phyloP scores from a whole-genome alignment of 2,113 vertebrate genomes.

The Oreotrochilus melanogaster region DNA sequence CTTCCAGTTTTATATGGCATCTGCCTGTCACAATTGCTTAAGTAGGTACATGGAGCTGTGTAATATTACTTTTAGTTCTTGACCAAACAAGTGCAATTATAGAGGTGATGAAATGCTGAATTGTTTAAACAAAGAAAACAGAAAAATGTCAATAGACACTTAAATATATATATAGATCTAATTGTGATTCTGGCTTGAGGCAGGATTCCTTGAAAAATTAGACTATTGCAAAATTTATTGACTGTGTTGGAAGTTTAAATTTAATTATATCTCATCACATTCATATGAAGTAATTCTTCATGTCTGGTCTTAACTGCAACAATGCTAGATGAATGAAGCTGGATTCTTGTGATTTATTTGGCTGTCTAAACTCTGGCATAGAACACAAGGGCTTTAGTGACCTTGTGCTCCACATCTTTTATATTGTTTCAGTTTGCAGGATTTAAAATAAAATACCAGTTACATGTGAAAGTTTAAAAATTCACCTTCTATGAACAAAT shows the following conservation, averaged over 20 bases:
- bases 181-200: neutral
- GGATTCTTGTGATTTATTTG: neutral
- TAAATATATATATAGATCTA: neutral
- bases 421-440: neutral
- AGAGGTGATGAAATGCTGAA: neutral
- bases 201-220: neutral
- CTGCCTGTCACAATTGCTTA: neutral
- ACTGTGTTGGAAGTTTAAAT: neutral
- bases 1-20: neutral
- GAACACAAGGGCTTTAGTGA: neutral
- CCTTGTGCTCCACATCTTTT: neutral
- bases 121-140: neutral
- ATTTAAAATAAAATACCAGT: neutral
- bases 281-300: neutral
- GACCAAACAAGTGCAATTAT: neutral
- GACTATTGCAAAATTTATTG: neutral
- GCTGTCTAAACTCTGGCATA: neutral
- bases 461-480: neutral
- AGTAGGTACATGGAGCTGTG: neutral
- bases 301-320: neutral
- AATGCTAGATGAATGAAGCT: neutral
- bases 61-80: neutral
- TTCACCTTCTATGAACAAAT: neutral
- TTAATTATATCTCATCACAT: conserved; percentile 10
- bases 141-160: neutral